Base-by-base conservation (phyloP, 1,140 invertebrate genomes). In the Pemphigus obesinymphae region DNA sequence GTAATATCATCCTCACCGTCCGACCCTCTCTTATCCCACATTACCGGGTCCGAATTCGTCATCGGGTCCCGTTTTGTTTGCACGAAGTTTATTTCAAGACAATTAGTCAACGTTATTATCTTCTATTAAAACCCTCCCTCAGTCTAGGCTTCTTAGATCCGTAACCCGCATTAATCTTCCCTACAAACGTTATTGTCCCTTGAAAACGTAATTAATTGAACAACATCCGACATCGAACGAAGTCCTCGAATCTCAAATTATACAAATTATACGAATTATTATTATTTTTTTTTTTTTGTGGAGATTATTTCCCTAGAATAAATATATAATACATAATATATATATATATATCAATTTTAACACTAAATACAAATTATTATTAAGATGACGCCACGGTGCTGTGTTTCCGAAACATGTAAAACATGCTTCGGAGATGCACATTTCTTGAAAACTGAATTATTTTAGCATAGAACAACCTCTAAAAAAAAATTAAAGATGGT, bases 81-180 rank as follows among this genome's bases (percentile, higher is more conserved):
- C 15, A 45, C 55, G 17, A 43, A 80, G 76, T 80, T 78, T 63
- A 55, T 63, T 63, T n/a, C 20, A 37, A 61, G 34, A 61, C 76
- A 37, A 80, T 80, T 80, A 80, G 76, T 80, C 76, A 80, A 80
- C 55, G 76, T 80, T 80, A 80, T 80, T 63, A 61, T 80, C 55
- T 63, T 23, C 76, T 80, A 80, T 80, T 63, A 80, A 61, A 58
- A 40, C 76, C n/a, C 55, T 40, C 53, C 76, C 76, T 43, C 8
- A 3, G 23, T 15, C 5, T n/a, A 5, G 23, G 63, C 40, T 63
- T 3, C 76, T 80, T 20, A 61, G 76, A 80, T 80, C 76, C n/a
- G 76, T 29, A 61, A 61, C 76, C 37, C 76, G 55, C 55, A 80
- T 80, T 80, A 80, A 80, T 80, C 78, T 61, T 31, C 68, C 6